Evolutionary conservation across 2,888 invertebrate species (phyloP).

Genomic region (Mesorhabditis belari): DNA sequence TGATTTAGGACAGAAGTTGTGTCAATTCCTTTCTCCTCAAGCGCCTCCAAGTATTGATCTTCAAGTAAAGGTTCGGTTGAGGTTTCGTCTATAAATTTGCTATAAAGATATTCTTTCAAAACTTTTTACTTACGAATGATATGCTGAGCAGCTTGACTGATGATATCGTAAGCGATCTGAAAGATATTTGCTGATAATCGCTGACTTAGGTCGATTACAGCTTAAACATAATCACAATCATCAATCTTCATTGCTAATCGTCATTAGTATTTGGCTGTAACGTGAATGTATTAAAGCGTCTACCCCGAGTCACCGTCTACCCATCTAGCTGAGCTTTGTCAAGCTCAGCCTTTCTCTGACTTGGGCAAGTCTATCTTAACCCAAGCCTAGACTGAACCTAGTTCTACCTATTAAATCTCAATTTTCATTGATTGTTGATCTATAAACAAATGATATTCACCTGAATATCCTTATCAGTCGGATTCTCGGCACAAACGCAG

Average conservation of each 20-base stretch:
- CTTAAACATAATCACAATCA: no score
- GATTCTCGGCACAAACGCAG: constrained; percentile 84
- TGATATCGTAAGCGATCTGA: constrained; percentile 57
- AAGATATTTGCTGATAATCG: not conserved
- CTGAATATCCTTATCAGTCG: constrained; percentile 66
- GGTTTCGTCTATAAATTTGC: constrained; percentile 31
- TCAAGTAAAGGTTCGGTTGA: constrained; percentile 37
- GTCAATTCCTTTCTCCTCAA: constrained; percentile 27
- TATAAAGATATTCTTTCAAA: not conserved
- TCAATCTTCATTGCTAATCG: no score
- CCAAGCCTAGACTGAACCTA: no score
- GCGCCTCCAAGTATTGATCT: constrained; percentile 33
- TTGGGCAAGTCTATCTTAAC: no score
- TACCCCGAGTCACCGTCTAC: no score
- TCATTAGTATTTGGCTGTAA: no score
- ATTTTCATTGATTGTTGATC: not conserved
- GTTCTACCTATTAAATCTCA: no score
- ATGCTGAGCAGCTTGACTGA: constrained; percentile 52
- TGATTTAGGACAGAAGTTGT: not conserved
- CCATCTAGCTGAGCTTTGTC: not conserved
- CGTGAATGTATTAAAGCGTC: no score
- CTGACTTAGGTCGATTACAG: no score
- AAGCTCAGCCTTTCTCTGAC: no score
- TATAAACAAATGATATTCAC: not conserved
- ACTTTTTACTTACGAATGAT: constrained; percentile 65